Evolutionary conservation across 2,797 vertebrate genomes (phyloP), one percentile per base, ranked within the genome.

Genomic region (Benthosema pterotum): DNA sequence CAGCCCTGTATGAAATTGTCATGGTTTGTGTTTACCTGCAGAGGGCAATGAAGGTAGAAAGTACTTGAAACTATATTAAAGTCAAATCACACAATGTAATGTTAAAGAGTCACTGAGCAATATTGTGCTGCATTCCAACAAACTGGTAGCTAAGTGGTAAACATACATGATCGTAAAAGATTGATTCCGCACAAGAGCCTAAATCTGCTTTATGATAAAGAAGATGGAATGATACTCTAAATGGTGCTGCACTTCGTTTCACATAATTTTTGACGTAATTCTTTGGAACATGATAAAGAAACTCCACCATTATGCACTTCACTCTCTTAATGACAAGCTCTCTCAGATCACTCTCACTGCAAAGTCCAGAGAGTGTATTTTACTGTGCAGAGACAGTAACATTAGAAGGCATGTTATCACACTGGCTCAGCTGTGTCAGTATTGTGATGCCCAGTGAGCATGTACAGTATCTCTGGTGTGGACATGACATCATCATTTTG

Each of bases 401-500:
- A 42, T 56, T 46, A 68, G 57, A 59, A 25, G 58, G 83, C 83
- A 83, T 87, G 82, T 68, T 74, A 67, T 52, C 52, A 12, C 18
- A 46, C 32, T 15, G 64, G 17, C 43, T 11, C 32, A 15, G 47
- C 49, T 60, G 60, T 66, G 58, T 15, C 62, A 60, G 52, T 56
- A 42, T 69, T 38, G 55, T 62, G 32, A 28, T 51, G 62, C 59
- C 75, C 67, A 57, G 14, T 11, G 62, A 71, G 89, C 87, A 89
- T 87, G 88, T 77, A n/a, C n/a, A n/a, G n/a, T n/a, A 60, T 71
- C 57, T 70, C 74, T 64, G 65, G 89, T 91, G 28, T 38, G 32
- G 32, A 91, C 92, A 90, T 71, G 54, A 57, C 92, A 90, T 71
- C 52, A 57, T 43, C 42, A 42, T 61, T 60, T 48, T 56, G 66